Percentiles rank a stretch among this genome's conserved stretches.
Evolutionary conservation across 2,113 vertebrate species (phyloP).

Genomic region (Gymnarchus niloticus): DNA sequence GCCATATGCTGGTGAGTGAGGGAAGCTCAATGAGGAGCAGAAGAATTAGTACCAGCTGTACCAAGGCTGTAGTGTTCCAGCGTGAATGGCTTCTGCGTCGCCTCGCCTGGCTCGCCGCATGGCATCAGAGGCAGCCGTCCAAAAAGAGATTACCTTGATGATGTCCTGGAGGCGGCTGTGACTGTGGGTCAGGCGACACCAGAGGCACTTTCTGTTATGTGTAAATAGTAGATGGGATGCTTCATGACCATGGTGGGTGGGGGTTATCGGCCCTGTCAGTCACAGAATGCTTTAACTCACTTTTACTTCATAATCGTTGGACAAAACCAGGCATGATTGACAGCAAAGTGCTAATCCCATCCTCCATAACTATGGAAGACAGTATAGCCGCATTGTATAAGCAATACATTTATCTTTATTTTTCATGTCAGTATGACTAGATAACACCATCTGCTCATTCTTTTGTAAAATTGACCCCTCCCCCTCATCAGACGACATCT

Average conservation of each 20-base stretch:
- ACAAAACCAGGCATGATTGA: neutral
- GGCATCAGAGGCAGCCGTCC: neutral
- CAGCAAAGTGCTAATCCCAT: neutral
- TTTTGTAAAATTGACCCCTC: neutral
- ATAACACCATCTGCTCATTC: neutral
- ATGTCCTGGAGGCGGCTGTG: no score
- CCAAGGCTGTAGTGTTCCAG: neutral
- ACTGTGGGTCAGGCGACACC: neutral
- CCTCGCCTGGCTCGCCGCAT: neutral
- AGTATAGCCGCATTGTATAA: neutral
- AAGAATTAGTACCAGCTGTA: neutral
- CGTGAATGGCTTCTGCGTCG: neutral
- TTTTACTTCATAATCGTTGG: neutral
- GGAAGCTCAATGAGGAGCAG: neutral
- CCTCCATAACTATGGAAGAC: neutral
- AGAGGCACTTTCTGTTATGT: neutral
- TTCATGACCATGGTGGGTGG: neutral
- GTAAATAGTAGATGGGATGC: neutral
- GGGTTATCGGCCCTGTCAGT: neutral
- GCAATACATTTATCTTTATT: neutral
- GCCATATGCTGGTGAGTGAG: neutral
- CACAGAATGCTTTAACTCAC: neutral
- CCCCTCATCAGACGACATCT: slow-evolving; percentile 48
- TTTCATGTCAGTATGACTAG: neutral
- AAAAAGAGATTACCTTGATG: neutral